Conservation (phyloP, 2,797 vertebrate species). For the Hydrophis major region DNA sequence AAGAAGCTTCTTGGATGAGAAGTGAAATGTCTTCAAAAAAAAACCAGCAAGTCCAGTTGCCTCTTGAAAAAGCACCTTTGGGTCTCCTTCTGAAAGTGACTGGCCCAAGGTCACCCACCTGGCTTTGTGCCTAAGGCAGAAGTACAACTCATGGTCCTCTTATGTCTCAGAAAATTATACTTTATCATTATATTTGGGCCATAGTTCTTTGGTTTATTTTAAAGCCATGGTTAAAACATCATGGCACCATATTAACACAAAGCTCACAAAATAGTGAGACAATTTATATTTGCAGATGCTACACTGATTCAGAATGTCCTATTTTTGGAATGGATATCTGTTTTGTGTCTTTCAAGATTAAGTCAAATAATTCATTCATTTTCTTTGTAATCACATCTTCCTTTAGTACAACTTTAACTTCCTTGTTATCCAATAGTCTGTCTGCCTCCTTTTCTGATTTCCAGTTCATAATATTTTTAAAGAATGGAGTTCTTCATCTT, state of each 20-base stretch:
- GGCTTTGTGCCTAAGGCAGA: neutral
- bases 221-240: neutral
- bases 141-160: neutral
- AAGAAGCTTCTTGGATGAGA: no score
- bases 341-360: neutral
- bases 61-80: no score
- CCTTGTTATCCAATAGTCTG: neutral
- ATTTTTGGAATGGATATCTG: neutral
- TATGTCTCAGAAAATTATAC: neutral
- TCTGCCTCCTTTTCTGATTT: neutral
- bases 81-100: neutral
- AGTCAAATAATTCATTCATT: neutral
- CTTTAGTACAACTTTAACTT: neutral
- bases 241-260: neutral
- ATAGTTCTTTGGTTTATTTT: neutral
- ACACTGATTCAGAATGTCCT: neutral
- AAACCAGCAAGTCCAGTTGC: no score
- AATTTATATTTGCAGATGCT: neutral
- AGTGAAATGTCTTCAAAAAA: no score
- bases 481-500: neutral
- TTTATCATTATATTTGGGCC: neutral
- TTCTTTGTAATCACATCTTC: neutral
- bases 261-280: neutral
- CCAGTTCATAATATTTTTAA: neutral
- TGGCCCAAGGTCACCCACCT: neutral